A percentile compares a stretch with the other conserved stretches of the same genome.
These are phyloP conservation scores for Drosophila pachea DNA, from an alignment of 1,140 invertebrate genomes.

Conservation along the genomic window DNA sequence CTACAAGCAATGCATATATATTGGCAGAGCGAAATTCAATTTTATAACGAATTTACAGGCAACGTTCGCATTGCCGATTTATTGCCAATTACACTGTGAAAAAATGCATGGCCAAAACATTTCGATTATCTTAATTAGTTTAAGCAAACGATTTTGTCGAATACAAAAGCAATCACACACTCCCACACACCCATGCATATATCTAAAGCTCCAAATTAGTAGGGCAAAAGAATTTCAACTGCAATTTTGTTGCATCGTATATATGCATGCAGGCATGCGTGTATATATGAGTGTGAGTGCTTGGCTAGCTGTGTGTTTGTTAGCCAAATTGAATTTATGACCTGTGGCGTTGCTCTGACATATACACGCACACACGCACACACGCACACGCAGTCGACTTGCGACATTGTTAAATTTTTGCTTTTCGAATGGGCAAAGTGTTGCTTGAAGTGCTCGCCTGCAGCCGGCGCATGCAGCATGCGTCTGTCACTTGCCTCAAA, in stretches of 20 bases:
- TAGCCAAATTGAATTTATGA: slow-evolving; percentile 77
- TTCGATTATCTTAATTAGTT: slow-evolving; percentile 77
- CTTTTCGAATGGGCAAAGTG: slow-evolving; percentile 66
- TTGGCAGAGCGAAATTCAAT: slow-evolving; percentile 34
- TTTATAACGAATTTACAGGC: slow-evolving; percentile 50
- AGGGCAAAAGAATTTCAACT: slow-evolving; percentile 53
- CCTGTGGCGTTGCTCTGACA: slow-evolving; percentile 62
- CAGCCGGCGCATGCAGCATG: slow-evolving; percentile 37
- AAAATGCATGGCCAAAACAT: neutral
- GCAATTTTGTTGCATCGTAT: slow-evolving; percentile 37
- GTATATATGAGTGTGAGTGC: slow-evolving; percentile 7
- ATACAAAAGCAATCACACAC: no score
- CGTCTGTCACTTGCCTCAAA: slow-evolving; percentile 56
- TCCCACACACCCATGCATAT: neutral
- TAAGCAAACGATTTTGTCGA: slow-evolving; percentile 28
- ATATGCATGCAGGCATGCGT: slow-evolving; percentile 4
- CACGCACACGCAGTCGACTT: slow-evolving; percentile 37
- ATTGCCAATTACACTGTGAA: slow-evolving; percentile 21
- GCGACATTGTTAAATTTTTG: slow-evolving; percentile 73
- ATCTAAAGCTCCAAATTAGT: neutral
- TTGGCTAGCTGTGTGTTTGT: slow-evolving; percentile 69
- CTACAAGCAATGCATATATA: slow-evolving; percentile 21
- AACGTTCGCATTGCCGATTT: slow-evolving; percentile 5
- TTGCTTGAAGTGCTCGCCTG: slow-evolving; percentile 38
- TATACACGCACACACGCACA: slow-evolving; percentile 17